A percentile compares a stretch with the other conserved stretches of the same genome.
phyloP scores from a whole-genome alignment of 2,888 invertebrate genomes.

The Tribolium freemani region DNA sequence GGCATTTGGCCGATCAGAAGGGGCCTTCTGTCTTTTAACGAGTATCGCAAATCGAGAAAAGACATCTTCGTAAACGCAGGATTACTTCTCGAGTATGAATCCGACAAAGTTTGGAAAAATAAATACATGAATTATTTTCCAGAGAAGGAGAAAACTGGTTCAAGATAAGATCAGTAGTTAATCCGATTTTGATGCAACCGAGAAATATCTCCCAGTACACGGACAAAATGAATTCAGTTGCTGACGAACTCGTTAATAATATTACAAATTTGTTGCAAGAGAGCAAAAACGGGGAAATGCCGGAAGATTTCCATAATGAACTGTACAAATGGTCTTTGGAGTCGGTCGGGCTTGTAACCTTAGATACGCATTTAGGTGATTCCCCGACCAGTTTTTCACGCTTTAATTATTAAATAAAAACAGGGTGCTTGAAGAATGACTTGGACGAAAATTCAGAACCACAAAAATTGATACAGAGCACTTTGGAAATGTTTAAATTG shows the following conservation, averaged over 20 bases:
- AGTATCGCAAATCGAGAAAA: conserved; percentile 61
- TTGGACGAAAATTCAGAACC: conserved; percentile 60
- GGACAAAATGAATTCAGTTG: conserved; percentile 57
- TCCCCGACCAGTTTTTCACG: neutral
- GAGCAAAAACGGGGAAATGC: conserved; percentile 67
- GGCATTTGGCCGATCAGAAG: conserved; percentile 67
- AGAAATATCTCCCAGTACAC: conserved; percentile 60
- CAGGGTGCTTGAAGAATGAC: conserved; percentile 17
- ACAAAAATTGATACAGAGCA: conserved; percentile 66
- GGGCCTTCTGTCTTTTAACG: conserved; percentile 62
- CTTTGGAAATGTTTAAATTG: conserved; percentile 56
- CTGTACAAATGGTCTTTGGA: conserved; percentile 79
- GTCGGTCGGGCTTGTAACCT: conserved; percentile 72
- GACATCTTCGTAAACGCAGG: neutral
- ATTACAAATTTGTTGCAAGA: conserved; percentile 42
- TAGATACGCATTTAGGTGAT: conserved; percentile 74
- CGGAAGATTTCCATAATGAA: conserved; percentile 72
- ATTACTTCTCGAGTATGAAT: neutral
- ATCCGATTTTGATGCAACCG: conserved; percentile 72
- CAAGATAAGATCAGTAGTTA: conserved; percentile 69
- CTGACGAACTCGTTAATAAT: conserved; percentile 55
- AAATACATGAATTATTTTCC: conserved; percentile 8
- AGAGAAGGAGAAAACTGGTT: conserved; percentile 73
- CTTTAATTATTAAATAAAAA: too few species aligned
- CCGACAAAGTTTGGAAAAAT: neutral